These are phyloP conservation scores for Cheumatopsyche charites DNA, from an alignment of 1,140 invertebrate genomes.

Conservation along the genomic window DNA sequence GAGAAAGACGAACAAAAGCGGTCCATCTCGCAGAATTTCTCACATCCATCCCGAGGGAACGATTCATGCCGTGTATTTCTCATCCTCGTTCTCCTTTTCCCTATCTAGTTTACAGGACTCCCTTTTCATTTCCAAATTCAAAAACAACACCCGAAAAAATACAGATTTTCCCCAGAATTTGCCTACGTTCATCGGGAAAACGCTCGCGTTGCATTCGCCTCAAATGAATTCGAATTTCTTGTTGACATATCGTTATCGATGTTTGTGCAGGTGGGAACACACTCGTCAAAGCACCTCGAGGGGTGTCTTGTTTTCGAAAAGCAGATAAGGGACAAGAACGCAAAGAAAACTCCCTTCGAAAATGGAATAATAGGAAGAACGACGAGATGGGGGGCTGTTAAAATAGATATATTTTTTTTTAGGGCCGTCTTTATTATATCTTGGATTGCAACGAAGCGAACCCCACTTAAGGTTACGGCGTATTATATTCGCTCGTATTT, in stretches of 20 bases:
- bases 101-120: not conserved
- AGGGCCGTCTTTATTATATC: conserved; percentile 32
- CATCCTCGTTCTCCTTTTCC: not conserved
- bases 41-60: conserved; percentile 15
- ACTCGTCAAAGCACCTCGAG: not conserved
- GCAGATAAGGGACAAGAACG: not conserved
- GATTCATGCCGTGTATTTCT: conserved; percentile 17
- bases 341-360: not conserved
- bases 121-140: not conserved
- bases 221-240: no score
- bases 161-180: no score
- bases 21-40: conserved; percentile 20
- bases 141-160: conserved; percentile 2
- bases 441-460: conserved; percentile 27
- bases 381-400: not conserved
- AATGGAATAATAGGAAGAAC: not conserved
- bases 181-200: no score
- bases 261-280: no score
- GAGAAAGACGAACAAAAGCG: conserved; percentile 7
- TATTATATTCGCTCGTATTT: conserved; percentile 35
- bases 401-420: conserved; percentile 31
- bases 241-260: no score
- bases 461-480: conserved; percentile 33
- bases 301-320: conserved; percentile 1
- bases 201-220: no score